Conservation (phyloP, 2,888 invertebrate species). For the Eupithecia centaureata region DNA sequence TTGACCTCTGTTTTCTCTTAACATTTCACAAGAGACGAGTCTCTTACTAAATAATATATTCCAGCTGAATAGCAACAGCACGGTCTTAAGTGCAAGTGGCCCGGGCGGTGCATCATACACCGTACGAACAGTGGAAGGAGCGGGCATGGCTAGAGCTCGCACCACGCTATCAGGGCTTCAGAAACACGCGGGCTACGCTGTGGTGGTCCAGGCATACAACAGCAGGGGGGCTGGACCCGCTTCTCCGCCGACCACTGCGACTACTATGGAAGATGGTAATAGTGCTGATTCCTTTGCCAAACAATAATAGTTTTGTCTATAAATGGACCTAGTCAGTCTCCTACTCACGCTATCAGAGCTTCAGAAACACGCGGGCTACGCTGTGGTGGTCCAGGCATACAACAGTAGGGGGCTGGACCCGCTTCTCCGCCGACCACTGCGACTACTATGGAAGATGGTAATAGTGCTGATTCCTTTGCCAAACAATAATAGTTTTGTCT, state of each 20-base stretch:
- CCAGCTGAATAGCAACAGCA: constrained; percentile 77
- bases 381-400: constrained; percentile 91
- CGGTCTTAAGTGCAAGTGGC: constrained; percentile 73
- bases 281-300: constrained; percentile 32
- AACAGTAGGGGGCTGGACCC: constrained; percentile 94
- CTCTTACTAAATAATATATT: constrained; percentile 8
- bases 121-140: constrained; percentile 91
- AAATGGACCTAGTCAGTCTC: constrained; percentile 85
- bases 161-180: constrained; percentile 87
- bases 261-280: constrained; percentile 92
- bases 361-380: constrained; percentile 91
- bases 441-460: constrained; percentile 93
- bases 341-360: constrained; percentile 86
- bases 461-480: constrained; percentile 43
- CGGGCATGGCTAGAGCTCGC: constrained; percentile 87
- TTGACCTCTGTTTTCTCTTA: not conserved
- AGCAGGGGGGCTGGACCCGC: constrained; percentile 94
- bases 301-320: not conserved
- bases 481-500: too few relatives aligned
- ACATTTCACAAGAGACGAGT: not conserved
- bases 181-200: constrained; percentile 91
- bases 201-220: constrained; percentile 94
- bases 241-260: constrained; percentile 90
- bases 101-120: constrained; percentile 85
- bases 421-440: constrained; percentile 91